phyloP scores from a whole-genome alignment of 2,797 vertebrate species.

The Rhodeus uyekii region DNA sequence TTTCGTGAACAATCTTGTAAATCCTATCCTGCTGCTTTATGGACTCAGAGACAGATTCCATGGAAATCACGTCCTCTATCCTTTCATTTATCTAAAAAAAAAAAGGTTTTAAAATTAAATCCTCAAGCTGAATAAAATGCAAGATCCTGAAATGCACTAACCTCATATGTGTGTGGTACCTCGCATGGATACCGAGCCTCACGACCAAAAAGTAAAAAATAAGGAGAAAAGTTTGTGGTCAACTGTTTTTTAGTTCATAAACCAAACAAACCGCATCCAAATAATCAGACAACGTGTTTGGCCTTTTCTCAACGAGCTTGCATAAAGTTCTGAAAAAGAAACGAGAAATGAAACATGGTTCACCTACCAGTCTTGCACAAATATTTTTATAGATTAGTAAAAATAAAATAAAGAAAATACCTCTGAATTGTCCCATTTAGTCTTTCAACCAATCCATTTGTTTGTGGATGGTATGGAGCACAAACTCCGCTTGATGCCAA shows the following conservation, averaged over 20 bases:
- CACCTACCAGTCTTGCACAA: no score
- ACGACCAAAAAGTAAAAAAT: neutral
- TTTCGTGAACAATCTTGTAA: neutral
- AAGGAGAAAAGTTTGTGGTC: neutral
- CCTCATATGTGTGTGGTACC: neutral
- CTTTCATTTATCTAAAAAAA: no score
- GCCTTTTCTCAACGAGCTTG: neutral
- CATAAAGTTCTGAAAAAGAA: neutral
- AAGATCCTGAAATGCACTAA: no score
- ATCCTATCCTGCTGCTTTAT: no score
- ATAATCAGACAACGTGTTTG: neutral
- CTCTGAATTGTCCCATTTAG: neutral
- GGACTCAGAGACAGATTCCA: no score
- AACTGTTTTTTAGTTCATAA: neutral
- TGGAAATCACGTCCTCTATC: no score
- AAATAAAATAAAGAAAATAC: no score
- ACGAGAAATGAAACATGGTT: no score
- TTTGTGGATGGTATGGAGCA: neutral
- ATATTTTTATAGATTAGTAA: no score
- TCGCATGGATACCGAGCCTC: neutral
- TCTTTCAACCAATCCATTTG: neutral
- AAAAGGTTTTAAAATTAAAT: neutral
- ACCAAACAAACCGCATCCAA: neutral
- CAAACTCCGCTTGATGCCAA: neutral
- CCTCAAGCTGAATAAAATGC: no score